Evolutionary conservation across 2,888 invertebrate genomes (phyloP).

Genomic region (Theodoxus fluviatilis): DNA sequence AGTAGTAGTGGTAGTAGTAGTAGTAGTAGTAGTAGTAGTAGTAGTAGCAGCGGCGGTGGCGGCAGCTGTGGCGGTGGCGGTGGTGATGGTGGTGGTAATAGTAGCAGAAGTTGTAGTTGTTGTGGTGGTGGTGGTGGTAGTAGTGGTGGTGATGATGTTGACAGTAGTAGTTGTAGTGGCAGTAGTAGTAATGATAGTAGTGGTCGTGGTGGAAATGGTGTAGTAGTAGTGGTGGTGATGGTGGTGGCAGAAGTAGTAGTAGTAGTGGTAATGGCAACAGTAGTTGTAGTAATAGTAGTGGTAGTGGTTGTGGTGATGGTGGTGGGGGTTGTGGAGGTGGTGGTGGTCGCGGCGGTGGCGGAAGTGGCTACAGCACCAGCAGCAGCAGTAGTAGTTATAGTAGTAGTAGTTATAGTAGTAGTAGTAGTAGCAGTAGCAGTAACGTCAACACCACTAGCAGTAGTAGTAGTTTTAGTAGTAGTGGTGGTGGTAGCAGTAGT

Average conservation of each 20-base stretch:
- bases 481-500: background rate
- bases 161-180: too few relatives aligned
- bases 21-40: too few relatives aligned
- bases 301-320: background rate
- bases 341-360: background rate
- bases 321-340: background rate
- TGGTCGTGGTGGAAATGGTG: background rate
- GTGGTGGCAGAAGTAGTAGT: constrained; percentile 12
- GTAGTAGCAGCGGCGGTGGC: too few relatives aligned
- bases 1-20: background rate
- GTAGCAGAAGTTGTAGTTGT: too few relatives aligned
- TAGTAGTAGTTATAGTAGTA: background rate
- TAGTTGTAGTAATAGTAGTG: constrained; percentile 14
- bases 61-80: too few relatives aligned
- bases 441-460: too few relatives aligned
- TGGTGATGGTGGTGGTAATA: too few relatives aligned
- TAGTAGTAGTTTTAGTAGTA: background rate
- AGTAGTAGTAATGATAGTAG: too few relatives aligned
- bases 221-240: background rate
- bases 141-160: too few relatives aligned
- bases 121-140: too few relatives aligned
- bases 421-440: background rate
- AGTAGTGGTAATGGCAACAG: constrained; percentile 7
- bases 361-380: background rate
- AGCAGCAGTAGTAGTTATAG: background rate